Evolutionary conservation across 1,140 invertebrate genomes (phyloP).

Genomic region (Dendroctonus valens): DNA sequence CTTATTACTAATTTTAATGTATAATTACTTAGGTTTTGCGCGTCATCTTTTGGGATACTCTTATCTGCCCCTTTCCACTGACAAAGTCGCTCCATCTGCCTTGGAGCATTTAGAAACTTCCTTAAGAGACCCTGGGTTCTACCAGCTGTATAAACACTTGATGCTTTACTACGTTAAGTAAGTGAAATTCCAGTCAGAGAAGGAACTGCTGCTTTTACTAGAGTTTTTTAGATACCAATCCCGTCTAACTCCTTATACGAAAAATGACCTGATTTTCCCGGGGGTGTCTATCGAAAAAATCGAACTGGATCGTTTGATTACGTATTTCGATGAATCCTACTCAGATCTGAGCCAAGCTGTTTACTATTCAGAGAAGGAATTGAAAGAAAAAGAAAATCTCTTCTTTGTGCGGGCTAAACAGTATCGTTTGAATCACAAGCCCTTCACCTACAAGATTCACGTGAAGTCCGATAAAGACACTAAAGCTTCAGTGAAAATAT

Average conservation of each 20-base stretch:
- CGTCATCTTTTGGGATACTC: conserved; percentile 60
- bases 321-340: conserved; percentile 71
- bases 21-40: conserved; percentile 49
- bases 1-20: neutral
- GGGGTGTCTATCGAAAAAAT: conserved; percentile 64
- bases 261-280: conserved; percentile 58
- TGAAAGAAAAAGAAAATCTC: conserved; percentile 32
- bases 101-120: conserved; percentile 58
- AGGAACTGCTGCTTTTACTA: conserved; percentile 35
- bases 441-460: conserved; percentile 62
- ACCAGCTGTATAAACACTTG: conserved; percentile 60
- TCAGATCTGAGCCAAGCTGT: conserved; percentile 66
- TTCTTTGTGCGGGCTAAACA: conserved; percentile 53
- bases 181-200: conserved; percentile 42
- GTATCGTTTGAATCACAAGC: conserved; percentile 59
- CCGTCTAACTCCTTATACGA: conserved; percentile 57
- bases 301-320: conserved; percentile 62
- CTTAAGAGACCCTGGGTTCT: conserved; percentile 67
- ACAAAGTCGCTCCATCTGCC: conserved; percentile 46
- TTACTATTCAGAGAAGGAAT: conserved; percentile 45
- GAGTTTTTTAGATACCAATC: conserved; percentile 38
- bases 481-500: conserved; percentile 61
- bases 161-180: conserved; percentile 46
- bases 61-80: conserved; percentile 35
- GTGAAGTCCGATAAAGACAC: conserved; percentile 57